phyloP scores from a whole-genome alignment of 2,797 vertebrate genomes.

The Lateolabrax maculatus region DNA sequence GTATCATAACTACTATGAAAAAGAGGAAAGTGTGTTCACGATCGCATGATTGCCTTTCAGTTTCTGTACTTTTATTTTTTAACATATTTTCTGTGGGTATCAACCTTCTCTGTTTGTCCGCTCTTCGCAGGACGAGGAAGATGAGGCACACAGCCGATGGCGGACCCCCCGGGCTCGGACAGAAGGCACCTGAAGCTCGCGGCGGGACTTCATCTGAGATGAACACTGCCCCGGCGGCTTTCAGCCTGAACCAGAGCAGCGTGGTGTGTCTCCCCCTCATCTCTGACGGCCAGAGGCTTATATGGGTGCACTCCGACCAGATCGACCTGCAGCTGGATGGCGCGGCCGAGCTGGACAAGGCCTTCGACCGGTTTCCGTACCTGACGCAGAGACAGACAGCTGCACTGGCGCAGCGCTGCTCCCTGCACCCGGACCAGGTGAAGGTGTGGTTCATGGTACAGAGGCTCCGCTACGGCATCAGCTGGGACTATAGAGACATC shows the following conservation, averaged over 20 bases:
- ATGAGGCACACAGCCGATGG: conserved; percentile 25
- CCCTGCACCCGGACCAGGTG: conserved; percentile 87
- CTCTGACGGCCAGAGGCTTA: conserved; percentile 83
- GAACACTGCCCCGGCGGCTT: not conserved
- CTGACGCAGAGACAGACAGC: conserved; percentile 83
- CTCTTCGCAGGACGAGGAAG: conserved; percentile 22
- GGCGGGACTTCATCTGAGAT: not conserved
- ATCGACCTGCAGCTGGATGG: conserved; percentile 75
- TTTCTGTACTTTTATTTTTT: not conserved
- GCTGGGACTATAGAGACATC: conserved; percentile 90
- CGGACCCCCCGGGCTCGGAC: not conserved
- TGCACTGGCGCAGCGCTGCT: conserved; percentile 84
- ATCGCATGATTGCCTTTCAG: not conserved
- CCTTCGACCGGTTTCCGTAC: conserved; percentile 89
- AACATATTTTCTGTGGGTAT: not conserved
- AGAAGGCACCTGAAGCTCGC: rapidly evolving
- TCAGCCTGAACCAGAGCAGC: conserved; percentile 64
- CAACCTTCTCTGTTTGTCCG: not conserved
- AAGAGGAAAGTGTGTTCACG: not conserved
- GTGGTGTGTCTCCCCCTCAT: conserved; percentile 88
- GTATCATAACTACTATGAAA: not conserved
- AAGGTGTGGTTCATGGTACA: conserved; percentile 92
- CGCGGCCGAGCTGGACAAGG: conserved; percentile 83
- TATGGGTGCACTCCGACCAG: conserved; percentile 86
- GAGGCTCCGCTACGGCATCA: conserved; percentile 90